Conservation (phyloP, 2,113 vertebrate genomes). For the Echinops telfairi region DNA sequence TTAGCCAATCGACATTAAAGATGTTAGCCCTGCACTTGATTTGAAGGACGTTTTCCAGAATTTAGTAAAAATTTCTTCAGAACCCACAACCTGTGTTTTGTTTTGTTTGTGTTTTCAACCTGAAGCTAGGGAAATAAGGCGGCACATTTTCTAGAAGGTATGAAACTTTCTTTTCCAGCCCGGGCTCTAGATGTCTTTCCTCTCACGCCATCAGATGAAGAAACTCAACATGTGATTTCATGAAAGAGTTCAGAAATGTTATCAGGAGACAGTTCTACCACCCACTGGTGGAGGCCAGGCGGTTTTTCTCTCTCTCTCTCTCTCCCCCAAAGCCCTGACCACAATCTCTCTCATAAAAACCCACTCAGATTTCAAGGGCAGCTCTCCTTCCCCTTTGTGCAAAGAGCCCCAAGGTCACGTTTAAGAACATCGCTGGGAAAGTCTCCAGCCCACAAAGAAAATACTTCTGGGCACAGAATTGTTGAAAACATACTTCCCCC, state of each 20-base stretch:
- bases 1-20: not conserved
- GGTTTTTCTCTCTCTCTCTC: constrained; percentile 30
- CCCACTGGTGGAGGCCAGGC: not conserved
- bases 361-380: not conserved
- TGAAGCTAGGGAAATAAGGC: not conserved
- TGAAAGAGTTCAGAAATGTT: constrained; percentile 59
- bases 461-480: constrained; percentile 72
- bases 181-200: not conserved
- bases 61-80: constrained; percentile 47
- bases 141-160: constrained; percentile 41
- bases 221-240: not conserved
- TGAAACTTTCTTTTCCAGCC: not conserved
- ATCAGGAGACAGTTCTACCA: constrained; percentile 20
- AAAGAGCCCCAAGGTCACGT: constrained; percentile 14
- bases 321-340: constrained; percentile 28
- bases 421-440: constrained; percentile 43
- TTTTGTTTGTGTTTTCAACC: not conserved
- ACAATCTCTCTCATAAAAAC: not conserved
- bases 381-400: not conserved
- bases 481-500: constrained; percentile 88
- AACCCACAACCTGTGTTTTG: not conserved
- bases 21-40: not conserved
- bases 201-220: not conserved
- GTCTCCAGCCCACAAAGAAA: constrained; percentile 33
- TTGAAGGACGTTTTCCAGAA: not conserved